These are phyloP conservation scores for Idaea dimidiata DNA, from an alignment of 2,888 invertebrate species.

Conservation along the genomic window DNA sequence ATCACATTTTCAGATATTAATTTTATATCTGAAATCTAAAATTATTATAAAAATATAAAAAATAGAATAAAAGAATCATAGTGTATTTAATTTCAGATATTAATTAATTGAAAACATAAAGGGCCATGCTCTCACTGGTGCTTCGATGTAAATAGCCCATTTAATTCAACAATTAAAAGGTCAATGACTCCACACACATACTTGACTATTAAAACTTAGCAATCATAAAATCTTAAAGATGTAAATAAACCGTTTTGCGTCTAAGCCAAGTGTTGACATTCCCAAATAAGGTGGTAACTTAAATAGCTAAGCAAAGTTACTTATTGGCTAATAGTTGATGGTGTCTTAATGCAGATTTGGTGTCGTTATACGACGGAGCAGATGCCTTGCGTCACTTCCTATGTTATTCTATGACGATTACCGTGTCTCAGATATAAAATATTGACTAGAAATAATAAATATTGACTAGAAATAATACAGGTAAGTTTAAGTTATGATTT, in stretches of 20 bases:
- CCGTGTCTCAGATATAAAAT: constrained; percentile 20
- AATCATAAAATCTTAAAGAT: constrained; percentile 10
- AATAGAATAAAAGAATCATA: too few relatives aligned
- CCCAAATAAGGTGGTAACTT: constrained; percentile 37
- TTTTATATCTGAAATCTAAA: too few relatives aligned
- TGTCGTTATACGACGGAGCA: constrained; percentile 21
- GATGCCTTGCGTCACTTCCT: constrained; percentile 45
- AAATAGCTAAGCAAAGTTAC: constrained; percentile 12
- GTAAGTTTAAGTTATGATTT: too few relatives aligned
- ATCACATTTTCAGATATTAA: too few relatives aligned
- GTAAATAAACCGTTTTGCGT: constrained; percentile 26
- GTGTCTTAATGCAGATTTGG: constrained; percentile 25
- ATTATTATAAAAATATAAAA: too few relatives aligned
- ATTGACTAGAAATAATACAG: too few relatives aligned
- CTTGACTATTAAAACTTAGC: not conserved
- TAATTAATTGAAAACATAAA: constrained; percentile 1
- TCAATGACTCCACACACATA: not conserved
- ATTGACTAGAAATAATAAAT: too few relatives aligned
- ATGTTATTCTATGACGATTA: constrained; percentile 30
- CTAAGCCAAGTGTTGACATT: constrained; percentile 31
- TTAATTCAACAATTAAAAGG: not conserved
- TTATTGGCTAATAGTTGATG: constrained; percentile 48
- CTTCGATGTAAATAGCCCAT: constrained; percentile 6
- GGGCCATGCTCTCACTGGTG: constrained; percentile 5
- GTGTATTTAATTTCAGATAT: not conserved